A percentile compares a stretch with the other conserved stretches of the same genome.
Evolutionary conservation across 2,113 vertebrate species (phyloP).

Genomic region (Pterocles orientalis): DNA sequence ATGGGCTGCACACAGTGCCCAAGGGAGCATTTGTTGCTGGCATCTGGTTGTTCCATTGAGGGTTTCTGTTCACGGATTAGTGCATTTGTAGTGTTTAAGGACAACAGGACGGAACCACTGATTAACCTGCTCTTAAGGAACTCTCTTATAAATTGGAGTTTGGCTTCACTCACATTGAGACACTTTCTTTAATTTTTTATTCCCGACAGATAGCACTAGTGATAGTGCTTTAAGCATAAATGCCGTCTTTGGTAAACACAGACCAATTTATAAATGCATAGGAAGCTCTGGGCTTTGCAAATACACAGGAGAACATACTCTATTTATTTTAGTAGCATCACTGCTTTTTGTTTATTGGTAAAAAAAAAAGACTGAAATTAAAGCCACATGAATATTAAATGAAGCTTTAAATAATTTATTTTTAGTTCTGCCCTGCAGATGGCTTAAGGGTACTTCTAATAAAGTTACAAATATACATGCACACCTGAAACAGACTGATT

Average conservation of each 20-base stretch:
- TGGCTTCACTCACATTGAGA: neutral
- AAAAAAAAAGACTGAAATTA: neutral
- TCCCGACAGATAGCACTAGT: neutral
- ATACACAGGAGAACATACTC: neutral
- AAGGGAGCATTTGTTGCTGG: neutral
- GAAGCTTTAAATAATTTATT: conserved; percentile 26
- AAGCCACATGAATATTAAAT: conserved; percentile 28
- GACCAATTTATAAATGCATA: neutral
- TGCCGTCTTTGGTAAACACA: neutral
- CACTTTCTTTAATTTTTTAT: neutral
- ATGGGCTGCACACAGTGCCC: neutral
- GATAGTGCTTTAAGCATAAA: neutral
- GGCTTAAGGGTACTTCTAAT: neutral
- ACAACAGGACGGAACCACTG: neutral
- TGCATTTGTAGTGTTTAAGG: neutral
- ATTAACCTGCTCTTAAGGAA: neutral
- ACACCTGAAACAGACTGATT: neutral
- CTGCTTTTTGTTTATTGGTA: conserved; percentile 25
- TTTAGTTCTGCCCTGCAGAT: neutral
- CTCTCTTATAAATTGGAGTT: neutral
- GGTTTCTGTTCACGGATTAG: neutral
- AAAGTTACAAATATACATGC: neutral
- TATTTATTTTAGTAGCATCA: neutral
- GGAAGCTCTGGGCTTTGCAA: conserved; percentile 10
- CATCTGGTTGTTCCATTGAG: neutral